A percentile compares a stretch with the other conserved stretches of the same genome.
Evolutionary conservation across 2,797 vertebrate genomes (phyloP).

Genomic region (Glossophaga mutica): DNA sequence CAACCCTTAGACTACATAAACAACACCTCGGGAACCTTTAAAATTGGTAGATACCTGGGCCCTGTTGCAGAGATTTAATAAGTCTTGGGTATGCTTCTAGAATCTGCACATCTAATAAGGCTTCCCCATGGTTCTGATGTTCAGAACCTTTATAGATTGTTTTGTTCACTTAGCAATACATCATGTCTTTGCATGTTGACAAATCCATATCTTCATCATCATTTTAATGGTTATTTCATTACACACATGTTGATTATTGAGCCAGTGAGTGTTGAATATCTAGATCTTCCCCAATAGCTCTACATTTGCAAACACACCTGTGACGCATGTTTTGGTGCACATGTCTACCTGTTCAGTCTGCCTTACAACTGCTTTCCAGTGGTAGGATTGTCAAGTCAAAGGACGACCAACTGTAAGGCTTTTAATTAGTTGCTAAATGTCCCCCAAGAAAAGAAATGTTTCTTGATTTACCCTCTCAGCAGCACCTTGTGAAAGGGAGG

Average conservation of each 20-base stretch:
- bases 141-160: background rate
- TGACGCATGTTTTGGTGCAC: background rate
- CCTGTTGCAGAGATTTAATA: background rate
- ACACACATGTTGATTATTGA: background rate
- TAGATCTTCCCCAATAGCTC: background rate
- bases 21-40: background rate
- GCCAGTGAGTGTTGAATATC: background rate
- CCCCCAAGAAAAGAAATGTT: constrained; percentile 7
- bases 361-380: background rate
- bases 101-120: background rate
- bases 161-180: background rate
- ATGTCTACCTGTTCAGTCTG: background rate
- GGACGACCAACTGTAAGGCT: background rate
- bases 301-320: background rate
- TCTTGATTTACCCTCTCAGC: constrained; percentile 32
- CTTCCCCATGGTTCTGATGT: background rate
- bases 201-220: background rate
- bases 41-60: background rate
- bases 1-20: background rate
- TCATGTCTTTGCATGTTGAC: background rate
- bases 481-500: constrained; percentile 30
- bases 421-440: constrained; percentile 32
- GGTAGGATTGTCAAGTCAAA: background rate
- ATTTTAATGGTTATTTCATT: background rate
- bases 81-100: background rate